These are phyloP conservation scores for Maconellicoccus hirsutus DNA, from an alignment of 1,140 invertebrate genomes.

Conservation along the genomic window DNA sequence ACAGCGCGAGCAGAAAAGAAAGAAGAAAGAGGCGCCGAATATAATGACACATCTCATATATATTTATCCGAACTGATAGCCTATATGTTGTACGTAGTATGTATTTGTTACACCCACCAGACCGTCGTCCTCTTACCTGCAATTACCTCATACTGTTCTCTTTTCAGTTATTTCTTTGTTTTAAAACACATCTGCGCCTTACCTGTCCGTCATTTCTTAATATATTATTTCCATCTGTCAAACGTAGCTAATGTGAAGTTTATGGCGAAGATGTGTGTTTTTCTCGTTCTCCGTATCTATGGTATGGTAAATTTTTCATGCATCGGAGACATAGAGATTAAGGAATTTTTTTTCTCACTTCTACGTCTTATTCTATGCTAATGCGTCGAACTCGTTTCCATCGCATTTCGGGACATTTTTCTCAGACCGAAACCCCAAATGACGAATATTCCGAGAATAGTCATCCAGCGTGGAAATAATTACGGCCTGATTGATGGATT, in stretches of 20 bases:
- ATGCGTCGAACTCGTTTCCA: not conserved
- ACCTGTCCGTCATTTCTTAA: constrained; percentile 7
- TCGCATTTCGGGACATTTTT: not conserved
- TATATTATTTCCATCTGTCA: constrained; percentile 9
- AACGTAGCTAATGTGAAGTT: constrained; percentile 8
- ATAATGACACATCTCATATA: constrained; percentile 9
- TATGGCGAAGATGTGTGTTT: not conserved
- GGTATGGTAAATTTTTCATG: not conserved
- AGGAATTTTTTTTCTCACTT: not conserved
- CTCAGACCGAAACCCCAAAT: not conserved
- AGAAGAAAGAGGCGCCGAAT: constrained; percentile 7
- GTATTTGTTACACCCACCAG: not conserved
- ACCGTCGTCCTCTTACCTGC: not conserved
- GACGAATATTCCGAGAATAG: too few relatives aligned
- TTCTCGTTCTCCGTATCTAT: not conserved
- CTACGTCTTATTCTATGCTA: not conserved
- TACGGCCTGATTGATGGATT: too few relatives aligned
- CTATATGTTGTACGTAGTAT: constrained; percentile 9
- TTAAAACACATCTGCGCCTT: constrained; percentile 7
- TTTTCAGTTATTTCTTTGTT: constrained; percentile 5
- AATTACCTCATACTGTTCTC: constrained; percentile 4
- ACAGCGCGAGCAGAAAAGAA: not conserved
- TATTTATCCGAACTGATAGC: constrained; percentile 8
- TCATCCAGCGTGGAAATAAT: too few relatives aligned
- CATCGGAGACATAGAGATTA: not conserved